A percentile compares a stretch with the other conserved stretches of the same genome.
Conservation (phyloP, 2,888 invertebrate species). For the Synergus laeviventris region DNA sequence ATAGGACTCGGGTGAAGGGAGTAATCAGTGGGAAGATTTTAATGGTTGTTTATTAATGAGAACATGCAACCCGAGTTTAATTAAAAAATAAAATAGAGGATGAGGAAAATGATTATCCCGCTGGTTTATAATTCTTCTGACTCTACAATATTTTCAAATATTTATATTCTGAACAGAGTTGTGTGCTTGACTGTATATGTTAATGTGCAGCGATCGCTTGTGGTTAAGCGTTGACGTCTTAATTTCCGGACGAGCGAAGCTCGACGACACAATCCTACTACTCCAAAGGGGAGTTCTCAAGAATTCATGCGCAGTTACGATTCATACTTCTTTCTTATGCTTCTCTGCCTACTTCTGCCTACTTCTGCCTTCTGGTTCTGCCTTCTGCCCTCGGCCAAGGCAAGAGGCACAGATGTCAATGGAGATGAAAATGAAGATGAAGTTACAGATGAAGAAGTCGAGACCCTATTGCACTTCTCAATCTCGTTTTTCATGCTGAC, state of each 20-base stretch:
- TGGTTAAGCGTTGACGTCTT: slow-evolving; percentile 17
- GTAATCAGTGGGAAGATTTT: slow-evolving; percentile 1
- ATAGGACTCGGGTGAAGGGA: neutral
- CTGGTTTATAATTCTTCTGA: no score
- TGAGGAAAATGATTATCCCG: neutral
- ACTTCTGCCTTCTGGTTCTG: slow-evolving; percentile 28
- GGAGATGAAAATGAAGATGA: slow-evolving; percentile 30
- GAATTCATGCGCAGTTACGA: slow-evolving; percentile 70
- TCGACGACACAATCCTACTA: neutral
- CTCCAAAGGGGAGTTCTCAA: slow-evolving; percentile 54
- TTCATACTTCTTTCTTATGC: slow-evolving; percentile 65
- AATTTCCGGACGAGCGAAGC: slow-evolving; percentile 15
- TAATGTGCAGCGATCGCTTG: neutral
- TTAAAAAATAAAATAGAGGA: neutral
- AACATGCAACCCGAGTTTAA: neutral
- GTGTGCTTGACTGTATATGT: neutral
- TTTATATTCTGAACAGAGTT: neutral
- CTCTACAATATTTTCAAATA: neutral
- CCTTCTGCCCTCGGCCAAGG: neutral
- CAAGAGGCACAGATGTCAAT: slow-evolving; percentile 12
- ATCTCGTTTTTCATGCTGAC: slow-evolving; percentile 39
- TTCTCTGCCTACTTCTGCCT: slow-evolving; percentile 43
- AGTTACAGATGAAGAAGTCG: slow-evolving; percentile 15
- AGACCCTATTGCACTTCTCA: neutral
- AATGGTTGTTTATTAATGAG: neutral